Conservation (phyloP, 2,113 vertebrate genomes). For the Vulpes ferrilata region DNA sequence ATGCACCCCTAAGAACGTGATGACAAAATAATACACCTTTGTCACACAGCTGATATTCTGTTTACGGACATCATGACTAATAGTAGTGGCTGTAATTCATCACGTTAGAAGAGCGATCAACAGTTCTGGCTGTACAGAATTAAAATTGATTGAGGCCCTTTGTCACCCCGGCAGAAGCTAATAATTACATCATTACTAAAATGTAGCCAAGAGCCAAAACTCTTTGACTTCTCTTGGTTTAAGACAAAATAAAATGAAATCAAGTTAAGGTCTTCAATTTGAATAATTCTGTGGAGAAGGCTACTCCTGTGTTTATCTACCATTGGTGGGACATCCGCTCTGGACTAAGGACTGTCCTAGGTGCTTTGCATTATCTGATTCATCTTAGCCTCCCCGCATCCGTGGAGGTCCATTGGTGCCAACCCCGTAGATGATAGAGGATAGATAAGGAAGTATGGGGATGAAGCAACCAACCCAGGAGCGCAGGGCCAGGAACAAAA, state of each 20-base stretch:
- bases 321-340: neutral
- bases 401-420: neutral
- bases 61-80: slow-evolving; percentile 62
- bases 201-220: slow-evolving; percentile 3
- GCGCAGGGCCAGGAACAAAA: neutral
- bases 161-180: slow-evolving; percentile 35
- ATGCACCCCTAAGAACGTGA: neutral
- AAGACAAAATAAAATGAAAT: slow-evolving; percentile 47
- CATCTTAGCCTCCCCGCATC: neutral
- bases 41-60: slow-evolving; percentile 51
- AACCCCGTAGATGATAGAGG: neutral
- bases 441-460: neutral
- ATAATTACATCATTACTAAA: slow-evolving; percentile 63
- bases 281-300: neutral
- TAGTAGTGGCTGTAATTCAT: slow-evolving; percentile 56
- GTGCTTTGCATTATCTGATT: neutral
- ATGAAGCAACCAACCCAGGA: neutral
- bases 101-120: slow-evolving; percentile 67
- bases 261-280: neutral
- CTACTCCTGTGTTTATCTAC: neutral
- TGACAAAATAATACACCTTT: slow-evolving; percentile 51
- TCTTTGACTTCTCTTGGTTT: slow-evolving; percentile 48
- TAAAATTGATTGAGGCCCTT: slow-evolving; percentile 65
- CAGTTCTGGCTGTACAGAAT: slow-evolving; percentile 60
- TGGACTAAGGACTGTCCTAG: neutral